Evolutionary conservation across 2,113 vertebrate genomes (phyloP).

Genomic region (Chloropsis cyanopogon): DNA sequence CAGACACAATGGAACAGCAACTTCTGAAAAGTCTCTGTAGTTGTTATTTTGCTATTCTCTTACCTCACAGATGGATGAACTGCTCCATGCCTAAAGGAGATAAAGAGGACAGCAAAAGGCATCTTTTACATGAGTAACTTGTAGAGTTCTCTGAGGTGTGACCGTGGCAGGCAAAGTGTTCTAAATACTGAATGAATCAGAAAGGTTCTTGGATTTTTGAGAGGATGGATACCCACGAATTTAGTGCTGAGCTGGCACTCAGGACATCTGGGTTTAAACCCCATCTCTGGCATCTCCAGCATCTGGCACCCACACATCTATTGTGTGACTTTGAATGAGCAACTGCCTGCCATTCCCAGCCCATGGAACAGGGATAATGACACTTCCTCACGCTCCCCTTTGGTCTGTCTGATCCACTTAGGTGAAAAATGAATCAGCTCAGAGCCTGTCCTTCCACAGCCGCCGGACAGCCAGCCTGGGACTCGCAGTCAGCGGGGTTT

Average conservation of each 20-base stretch:
- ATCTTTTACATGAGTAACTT: background rate
- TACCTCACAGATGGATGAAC: background rate
- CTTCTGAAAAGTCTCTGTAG: background rate
- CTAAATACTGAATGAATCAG: background rate
- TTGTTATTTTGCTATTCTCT: background rate
- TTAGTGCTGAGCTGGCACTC: background rate
- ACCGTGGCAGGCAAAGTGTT: background rate
- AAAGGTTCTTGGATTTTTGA: background rate
- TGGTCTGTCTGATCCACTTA: background rate
- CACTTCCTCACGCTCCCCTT: background rate
- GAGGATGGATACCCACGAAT: background rate
- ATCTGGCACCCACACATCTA: background rate
- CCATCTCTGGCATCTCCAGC: background rate
- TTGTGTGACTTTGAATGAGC: background rate
- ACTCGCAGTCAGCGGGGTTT: background rate
- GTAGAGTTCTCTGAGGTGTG: background rate
- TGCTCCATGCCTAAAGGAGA: background rate
- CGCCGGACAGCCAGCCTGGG: rapidly evolving
- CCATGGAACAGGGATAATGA: background rate
- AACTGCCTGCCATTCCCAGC: background rate
- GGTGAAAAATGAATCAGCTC: background rate
- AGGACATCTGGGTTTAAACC: background rate
- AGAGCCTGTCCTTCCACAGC: background rate
- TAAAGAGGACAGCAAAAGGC: background rate
- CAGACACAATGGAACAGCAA: background rate